A percentile compares a stretch with the other conserved stretches of the same genome.
These are phyloP conservation scores for Drosophila borealis DNA, from an alignment of 2,888 invertebrate species.

Conservation along the genomic window DNA sequence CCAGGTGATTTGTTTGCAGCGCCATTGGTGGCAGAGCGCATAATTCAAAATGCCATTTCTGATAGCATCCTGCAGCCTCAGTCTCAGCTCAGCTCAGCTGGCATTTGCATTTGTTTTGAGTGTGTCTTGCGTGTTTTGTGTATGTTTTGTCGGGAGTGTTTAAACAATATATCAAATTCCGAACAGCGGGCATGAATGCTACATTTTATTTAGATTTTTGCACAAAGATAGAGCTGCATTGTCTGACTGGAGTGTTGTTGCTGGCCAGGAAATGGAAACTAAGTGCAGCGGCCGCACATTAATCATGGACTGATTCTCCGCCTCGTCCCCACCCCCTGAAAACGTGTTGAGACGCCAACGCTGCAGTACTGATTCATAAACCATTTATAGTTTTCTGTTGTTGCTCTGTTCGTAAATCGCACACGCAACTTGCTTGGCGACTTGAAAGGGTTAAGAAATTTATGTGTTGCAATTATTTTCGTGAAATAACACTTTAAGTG, in stretches of 20 bases:
- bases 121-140: slow-evolving; percentile 15
- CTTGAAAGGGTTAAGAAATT: slow-evolving; percentile 70
- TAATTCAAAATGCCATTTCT: slow-evolving; percentile 73
- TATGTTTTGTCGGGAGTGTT: slow-evolving; percentile 29
- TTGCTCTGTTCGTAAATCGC: slow-evolving; percentile 57
- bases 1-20: slow-evolving; percentile 69
- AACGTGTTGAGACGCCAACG: slow-evolving; percentile 43
- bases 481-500: slow-evolving; percentile 79
- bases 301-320: slow-evolving; percentile 66
- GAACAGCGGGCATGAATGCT: slow-evolving; percentile 50
- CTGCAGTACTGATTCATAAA: slow-evolving; percentile 71
- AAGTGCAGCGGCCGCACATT: slow-evolving; percentile 77
- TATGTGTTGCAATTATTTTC: slow-evolving; percentile 81
- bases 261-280: slow-evolving; percentile 58
- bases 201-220: slow-evolving; percentile 73
- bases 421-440: slow-evolving; percentile 55
- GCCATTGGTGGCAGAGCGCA: slow-evolving; percentile 42
- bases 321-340: slow-evolving; percentile 5
- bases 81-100: slow-evolving; percentile 25
- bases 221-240: slow-evolving; percentile 58
- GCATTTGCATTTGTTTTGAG: slow-evolving; percentile 35
- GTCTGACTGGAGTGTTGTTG: slow-evolving; percentile 45
- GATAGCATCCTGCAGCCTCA: slow-evolving; percentile 52
- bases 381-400: slow-evolving; percentile 69
- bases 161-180: slow-evolving; percentile 71